These are phyloP conservation scores for Allygus modestus DNA, from an alignment of 2,888 invertebrate species.

Conservation along the genomic window DNA sequence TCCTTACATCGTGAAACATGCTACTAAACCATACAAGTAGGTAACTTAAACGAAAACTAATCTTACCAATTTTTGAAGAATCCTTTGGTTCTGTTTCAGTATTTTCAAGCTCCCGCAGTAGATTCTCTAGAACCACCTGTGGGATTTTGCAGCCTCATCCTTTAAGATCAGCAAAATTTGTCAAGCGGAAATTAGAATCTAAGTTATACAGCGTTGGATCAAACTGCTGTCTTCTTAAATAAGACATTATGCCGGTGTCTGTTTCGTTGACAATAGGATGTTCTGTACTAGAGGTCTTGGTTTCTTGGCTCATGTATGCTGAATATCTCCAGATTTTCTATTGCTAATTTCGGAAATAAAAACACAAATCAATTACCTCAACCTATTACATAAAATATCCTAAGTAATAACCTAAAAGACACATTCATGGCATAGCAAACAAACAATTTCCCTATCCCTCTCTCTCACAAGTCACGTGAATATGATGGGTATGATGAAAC, in stretches of 20 bases:
- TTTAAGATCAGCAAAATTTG: conserved; percentile 94
- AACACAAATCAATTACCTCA: too few species aligned
- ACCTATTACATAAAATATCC: too few species aligned
- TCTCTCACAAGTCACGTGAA: too few species aligned
- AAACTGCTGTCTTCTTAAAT: conserved; percentile 74
- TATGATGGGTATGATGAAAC: too few species aligned
- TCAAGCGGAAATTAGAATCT: conserved; percentile 93
- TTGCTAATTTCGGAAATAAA: too few species aligned
- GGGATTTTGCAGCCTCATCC: conserved; percentile 97
- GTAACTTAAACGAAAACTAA: too few species aligned
- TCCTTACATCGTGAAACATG: too few species aligned
- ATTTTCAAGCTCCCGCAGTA: conserved; percentile 81
- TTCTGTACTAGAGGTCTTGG: background rate
- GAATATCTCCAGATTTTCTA: too few species aligned
- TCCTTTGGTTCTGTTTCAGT: conserved; percentile 77
- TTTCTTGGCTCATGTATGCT: background rate
- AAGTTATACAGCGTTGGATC: conserved; percentile 93
- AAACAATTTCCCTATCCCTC: too few species aligned
- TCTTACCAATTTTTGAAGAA: conserved; percentile 79
- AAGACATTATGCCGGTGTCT: background rate
- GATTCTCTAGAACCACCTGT: conserved; percentile 89
- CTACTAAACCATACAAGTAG: too few species aligned
- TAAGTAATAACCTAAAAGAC: too few species aligned
- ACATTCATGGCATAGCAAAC: too few species aligned
- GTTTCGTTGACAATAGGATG: background rate